Evolutionary conservation across 2,888 invertebrate genomes (phyloP).

Genomic region (Chymomyza procnemis): DNA sequence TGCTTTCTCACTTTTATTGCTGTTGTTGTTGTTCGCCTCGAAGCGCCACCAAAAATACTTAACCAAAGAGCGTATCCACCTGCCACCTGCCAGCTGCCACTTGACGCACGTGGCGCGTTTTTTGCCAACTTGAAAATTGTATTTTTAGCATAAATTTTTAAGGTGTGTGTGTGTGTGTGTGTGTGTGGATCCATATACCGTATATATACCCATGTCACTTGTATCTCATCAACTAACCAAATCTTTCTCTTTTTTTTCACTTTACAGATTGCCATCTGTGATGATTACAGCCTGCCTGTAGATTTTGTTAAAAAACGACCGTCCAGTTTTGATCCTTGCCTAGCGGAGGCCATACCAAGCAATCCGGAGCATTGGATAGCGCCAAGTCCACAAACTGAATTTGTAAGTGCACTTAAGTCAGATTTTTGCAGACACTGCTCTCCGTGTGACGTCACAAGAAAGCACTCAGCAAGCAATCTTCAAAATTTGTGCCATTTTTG

Average conservation of each 20-base stretch:
- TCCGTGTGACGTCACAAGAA: neutral
- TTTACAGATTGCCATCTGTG: slow-evolving; percentile 90
- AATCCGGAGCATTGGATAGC: slow-evolving; percentile 78
- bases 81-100: slow-evolving; percentile 2
- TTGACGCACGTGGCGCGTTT: slow-evolving; percentile 5
- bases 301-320: slow-evolving; percentile 88
- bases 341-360: slow-evolving; percentile 81
- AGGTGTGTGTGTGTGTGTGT: neutral
- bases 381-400: slow-evolving; percentile 78
- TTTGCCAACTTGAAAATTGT: slow-evolving; percentile 39
- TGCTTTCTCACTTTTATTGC: slow-evolving; percentile 15
- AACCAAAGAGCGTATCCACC: neutral
- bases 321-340: slow-evolving; percentile 82
- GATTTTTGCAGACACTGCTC: neutral
- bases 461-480: neutral
- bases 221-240: neutral
- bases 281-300: slow-evolving; percentile 91
- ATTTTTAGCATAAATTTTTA: slow-evolving; percentile 45
- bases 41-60: neutral
- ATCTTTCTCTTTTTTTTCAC: slow-evolving; percentile 9
- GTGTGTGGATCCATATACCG: slow-evolving; percentile 12
- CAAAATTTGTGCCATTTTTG: too few relatives aligned
- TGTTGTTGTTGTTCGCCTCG: slow-evolving; percentile 12
- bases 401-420: slow-evolving; percentile 71
- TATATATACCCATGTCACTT: neutral